phyloP scores from a whole-genome alignment of 2,113 vertebrate genomes.

The Sterrhoptilus dennistouni region DNA sequence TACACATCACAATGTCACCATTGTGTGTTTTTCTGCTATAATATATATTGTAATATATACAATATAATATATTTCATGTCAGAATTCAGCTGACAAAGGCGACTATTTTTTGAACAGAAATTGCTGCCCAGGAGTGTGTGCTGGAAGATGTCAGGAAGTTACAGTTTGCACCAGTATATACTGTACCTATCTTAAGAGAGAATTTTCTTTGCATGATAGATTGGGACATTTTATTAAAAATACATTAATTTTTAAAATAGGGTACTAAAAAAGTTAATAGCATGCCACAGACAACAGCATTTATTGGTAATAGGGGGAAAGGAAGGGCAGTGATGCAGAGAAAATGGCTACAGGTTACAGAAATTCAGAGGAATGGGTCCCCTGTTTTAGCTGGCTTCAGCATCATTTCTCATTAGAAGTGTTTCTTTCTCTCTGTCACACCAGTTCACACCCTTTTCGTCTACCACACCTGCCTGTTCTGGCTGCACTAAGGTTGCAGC shows the following conservation, averaged over 20 bases:
- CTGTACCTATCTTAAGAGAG: neutral
- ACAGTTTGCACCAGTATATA: neutral
- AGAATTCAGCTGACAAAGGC: neutral
- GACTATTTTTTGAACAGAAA: slow-evolving; percentile 9
- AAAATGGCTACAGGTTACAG: neutral
- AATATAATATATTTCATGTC: neutral
- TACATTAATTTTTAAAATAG: neutral
- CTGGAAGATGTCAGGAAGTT: neutral
- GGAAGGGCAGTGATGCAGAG: neutral
- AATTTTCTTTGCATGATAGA: neutral
- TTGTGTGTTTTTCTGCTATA: neutral
- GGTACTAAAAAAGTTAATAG: neutral
- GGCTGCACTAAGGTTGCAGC: neutral
- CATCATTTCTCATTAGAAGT: neutral
- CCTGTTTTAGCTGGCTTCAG: neutral
- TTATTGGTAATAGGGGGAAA: neutral
- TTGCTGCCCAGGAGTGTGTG: neutral
- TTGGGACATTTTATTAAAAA: slow-evolving; percentile 13
- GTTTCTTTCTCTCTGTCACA: neutral
- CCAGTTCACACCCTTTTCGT: neutral
- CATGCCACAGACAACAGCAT: neutral
- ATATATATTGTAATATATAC: too few species aligned
- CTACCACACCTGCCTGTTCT: neutral
- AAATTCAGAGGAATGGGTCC: neutral
- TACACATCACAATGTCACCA: neutral